A percentile compares a stretch with the other conserved stretches of the same genome.
phyloP scores from a whole-genome alignment of 2,888 invertebrate genomes.

The Strigamia transsilvanica region DNA sequence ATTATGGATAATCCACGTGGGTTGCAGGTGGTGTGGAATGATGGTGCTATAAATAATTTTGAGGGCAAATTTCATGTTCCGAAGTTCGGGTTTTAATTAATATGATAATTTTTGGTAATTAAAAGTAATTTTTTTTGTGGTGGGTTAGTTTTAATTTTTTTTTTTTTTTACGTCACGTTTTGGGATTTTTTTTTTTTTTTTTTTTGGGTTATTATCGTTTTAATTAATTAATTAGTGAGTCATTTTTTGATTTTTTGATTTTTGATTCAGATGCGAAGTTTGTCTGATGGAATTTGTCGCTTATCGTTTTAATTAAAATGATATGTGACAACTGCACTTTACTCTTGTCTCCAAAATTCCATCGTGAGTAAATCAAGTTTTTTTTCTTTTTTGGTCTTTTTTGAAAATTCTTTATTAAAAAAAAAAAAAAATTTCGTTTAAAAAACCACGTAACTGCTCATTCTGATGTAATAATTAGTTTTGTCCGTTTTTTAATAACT shows the following conservation, averaged over 20 bases:
- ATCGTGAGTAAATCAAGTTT: not conserved
- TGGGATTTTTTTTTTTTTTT: not conserved
- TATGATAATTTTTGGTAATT: not conserved
- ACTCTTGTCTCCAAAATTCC: not conserved
- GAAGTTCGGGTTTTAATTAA: constrained; percentile 2
- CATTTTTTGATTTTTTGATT: not conserved
- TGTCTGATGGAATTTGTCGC: constrained; percentile 4
- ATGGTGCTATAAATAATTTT: not conserved
- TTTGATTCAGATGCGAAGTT: not conserved
- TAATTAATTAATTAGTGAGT: not conserved
- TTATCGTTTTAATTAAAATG: constrained; percentile 25
- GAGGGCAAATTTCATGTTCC: not conserved
- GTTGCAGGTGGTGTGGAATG: not conserved
- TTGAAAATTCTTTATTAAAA: too few species aligned
- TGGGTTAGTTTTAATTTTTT: not conserved
- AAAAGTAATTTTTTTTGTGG: not conserved
- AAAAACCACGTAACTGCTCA: too few species aligned
- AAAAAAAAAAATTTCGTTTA: too few species aligned
- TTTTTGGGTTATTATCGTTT: too few species aligned
- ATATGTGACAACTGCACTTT: constrained; percentile 3
- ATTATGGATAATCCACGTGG: too few species aligned
- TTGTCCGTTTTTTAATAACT: too few species aligned
- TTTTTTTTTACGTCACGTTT: not conserved
- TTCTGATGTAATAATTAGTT: too few species aligned
- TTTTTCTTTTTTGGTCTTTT: not conserved